Conservation (phyloP, 1,140 invertebrate genomes). For the Rhysida immarginata region DNA sequence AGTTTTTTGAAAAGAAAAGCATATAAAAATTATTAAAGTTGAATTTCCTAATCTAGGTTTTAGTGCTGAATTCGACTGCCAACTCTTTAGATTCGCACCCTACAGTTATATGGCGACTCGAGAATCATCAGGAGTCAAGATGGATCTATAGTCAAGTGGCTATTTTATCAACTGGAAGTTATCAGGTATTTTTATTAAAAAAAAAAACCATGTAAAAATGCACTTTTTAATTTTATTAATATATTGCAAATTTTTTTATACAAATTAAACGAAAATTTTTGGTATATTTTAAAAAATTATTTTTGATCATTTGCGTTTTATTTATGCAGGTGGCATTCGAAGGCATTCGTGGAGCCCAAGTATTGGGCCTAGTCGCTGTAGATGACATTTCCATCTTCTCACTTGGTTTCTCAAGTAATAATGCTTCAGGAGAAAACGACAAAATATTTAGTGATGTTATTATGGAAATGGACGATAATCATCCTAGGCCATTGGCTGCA, state of each 20-base stretch:
- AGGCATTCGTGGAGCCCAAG: slow-evolving; percentile 6
- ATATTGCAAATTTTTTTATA: neutral
- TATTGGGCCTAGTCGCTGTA: slow-evolving; percentile 4
- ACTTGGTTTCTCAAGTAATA: neutral
- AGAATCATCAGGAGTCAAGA: slow-evolving; percentile 3
- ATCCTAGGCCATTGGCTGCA: neutral
- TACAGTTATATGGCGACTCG: slow-evolving; percentile 7
- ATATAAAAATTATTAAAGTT: too few species aligned
- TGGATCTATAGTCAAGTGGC: slow-evolving; percentile 6
- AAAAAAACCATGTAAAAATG: neutral
- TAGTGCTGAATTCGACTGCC: too few species aligned
- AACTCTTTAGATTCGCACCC: neutral
- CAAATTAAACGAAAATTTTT: neutral
- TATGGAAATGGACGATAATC: neutral
- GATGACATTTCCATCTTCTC: slow-evolving; percentile 7
- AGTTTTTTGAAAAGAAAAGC: too few species aligned
- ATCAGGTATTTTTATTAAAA: neutral
- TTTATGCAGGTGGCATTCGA: slow-evolving; percentile 6
- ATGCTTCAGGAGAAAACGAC: too few species aligned
- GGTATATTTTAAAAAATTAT: neutral
- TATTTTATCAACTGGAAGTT: neutral
- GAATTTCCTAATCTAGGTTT: too few species aligned
- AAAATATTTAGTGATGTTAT: too few species aligned
- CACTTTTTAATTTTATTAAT: neutral
- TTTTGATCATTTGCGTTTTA: neutral